These are phyloP conservation scores for Pocillopora verrucosa DNA, from an alignment of 64 coral and sea anemone genomes.

Conservation along the genomic window DNA sequence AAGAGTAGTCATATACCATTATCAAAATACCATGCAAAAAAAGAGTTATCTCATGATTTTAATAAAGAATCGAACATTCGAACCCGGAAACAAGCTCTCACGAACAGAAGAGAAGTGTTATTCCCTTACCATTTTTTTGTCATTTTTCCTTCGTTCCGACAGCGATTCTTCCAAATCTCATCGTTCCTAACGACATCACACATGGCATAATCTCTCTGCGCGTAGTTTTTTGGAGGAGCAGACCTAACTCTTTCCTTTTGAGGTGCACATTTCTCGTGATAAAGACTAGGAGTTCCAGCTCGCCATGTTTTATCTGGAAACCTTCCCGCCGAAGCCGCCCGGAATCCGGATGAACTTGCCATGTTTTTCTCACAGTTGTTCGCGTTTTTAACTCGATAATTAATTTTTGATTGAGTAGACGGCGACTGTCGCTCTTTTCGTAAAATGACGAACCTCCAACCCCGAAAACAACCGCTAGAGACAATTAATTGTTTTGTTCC, in stretches of 20 bases:
- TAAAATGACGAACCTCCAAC: not conserved
- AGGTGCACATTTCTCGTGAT: constrained; percentile 83
- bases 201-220: constrained; percentile 80
- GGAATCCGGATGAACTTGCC: constrained; percentile 34
- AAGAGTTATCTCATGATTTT: not conserved
- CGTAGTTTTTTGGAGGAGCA: constrained; percentile 68
- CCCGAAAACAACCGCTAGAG: not conserved
- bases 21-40: not conserved
- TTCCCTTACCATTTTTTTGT: constrained; percentile 75
- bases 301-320: constrained; percentile 61
- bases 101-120: not conserved
- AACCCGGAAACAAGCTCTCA: not conserved
- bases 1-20: not conserved
- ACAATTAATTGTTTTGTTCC: constrained; percentile 1
- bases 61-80: not conserved
- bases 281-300: constrained; percentile 69
- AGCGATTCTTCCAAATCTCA: constrained; percentile 93
- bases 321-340: constrained; percentile 75
- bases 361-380: not conserved
- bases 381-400: not conserved
- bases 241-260: constrained; percentile 79
- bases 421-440: not conserved
- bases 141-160: constrained; percentile 82
- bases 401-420: not conserved
- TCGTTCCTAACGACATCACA: constrained; percentile 80